Conservation (phyloP, 2,113 vertebrate genomes). For the Daboia siamensis region DNA sequence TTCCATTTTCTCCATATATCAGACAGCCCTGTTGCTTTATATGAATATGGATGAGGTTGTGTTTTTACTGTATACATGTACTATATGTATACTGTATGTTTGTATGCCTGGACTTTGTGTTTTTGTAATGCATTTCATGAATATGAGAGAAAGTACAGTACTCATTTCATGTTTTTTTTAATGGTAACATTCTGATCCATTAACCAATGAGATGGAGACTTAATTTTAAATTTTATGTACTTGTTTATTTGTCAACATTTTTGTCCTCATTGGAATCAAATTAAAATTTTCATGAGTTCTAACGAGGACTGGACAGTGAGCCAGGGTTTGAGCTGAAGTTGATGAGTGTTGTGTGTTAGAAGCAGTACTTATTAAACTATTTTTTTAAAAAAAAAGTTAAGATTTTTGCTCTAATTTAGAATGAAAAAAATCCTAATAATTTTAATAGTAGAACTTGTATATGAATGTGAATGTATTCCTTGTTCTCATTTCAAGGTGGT, state of each 20-base stretch:
- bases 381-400: background rate
- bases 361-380: constrained; percentile 40
- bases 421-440: constrained; percentile 33
- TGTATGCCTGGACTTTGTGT: background rate
- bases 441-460: constrained; percentile 20
- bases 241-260: constrained; percentile 45
- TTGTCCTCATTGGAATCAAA: constrained; percentile 30
- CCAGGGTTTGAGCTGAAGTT: constrained; percentile 7
- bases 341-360: constrained; percentile 51
- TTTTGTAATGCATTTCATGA: background rate
- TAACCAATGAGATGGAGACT: background rate
- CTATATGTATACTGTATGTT: background rate
- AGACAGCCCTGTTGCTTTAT: background rate
- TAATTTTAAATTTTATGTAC: background rate
- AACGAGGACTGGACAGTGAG: background rate
- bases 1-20: background rate
- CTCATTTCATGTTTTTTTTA: constrained; percentile 22
- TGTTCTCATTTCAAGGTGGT: background rate
- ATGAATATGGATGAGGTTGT: background rate
- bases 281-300: background rate
- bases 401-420: constrained; percentile 9
- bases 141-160: background rate
- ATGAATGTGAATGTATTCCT: constrained; percentile 30
- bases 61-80: background rate
- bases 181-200: constrained; percentile 8